Evolutionary conservation across 2,797 vertebrate species (phyloP).

Genomic region (Huso huso): DNA sequence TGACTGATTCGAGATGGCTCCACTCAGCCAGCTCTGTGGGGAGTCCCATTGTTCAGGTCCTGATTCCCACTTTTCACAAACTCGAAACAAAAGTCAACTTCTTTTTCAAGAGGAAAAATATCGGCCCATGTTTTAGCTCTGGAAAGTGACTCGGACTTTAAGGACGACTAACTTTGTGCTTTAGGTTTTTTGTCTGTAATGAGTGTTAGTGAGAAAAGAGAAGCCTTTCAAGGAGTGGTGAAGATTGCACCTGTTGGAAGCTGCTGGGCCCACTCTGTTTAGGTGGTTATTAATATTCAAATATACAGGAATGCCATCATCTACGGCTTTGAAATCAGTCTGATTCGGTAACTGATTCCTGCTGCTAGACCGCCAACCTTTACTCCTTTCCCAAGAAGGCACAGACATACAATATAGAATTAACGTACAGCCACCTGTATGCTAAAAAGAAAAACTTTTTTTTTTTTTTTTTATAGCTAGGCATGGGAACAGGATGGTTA

Average conservation of each 20-base stretch:
- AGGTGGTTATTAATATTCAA: conserved; percentile 72
- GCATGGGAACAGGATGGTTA: too few relatives aligned
- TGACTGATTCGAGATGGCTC: conserved; percentile 98
- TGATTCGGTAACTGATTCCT: conserved; percentile 66
- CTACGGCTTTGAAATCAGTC: conserved; percentile 70
- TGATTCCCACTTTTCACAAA: conserved; percentile 99
- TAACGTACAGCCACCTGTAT: too few relatives aligned
- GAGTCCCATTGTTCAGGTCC: conserved; percentile 97
- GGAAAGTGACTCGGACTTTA: conserved; percentile 81
- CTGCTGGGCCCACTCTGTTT: conserved; percentile 49
- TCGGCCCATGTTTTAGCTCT: conserved; percentile 81
- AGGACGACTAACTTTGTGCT: conserved; percentile 51
- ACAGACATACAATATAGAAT: too few relatives aligned
- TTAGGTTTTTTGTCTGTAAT: conserved; percentile 29
- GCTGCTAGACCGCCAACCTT: conserved; percentile 57
- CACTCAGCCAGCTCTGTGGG: conserved; percentile 95
- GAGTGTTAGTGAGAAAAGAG: conserved; percentile 30
- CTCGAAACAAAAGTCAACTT: conserved; percentile 99
- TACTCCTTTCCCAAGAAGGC: conserved; percentile 57
- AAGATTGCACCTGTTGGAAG: conserved; percentile 58
- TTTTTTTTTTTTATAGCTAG: too few relatives aligned
- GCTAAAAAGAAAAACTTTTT: too few relatives aligned
- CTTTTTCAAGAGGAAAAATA: conserved; percentile 89
- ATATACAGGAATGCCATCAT: conserved; percentile 79
- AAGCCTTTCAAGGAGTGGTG: conserved; percentile 34